Base-by-base conservation (phyloP, 2,113 vertebrate species). In the Mus spicilegus region DNA sequence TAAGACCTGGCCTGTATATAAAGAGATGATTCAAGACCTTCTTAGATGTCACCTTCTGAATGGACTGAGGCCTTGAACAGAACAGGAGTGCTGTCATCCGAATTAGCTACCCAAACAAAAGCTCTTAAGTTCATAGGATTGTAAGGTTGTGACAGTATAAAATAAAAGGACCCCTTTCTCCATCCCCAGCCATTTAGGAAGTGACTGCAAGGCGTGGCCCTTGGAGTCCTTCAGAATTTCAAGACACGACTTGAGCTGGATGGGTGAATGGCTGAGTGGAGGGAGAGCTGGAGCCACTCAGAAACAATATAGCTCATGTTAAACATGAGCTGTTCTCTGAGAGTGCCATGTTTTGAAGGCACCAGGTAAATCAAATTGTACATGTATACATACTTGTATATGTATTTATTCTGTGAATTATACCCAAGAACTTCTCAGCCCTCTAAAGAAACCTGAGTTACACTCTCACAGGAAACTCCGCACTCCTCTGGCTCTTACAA, bases 71-170 rank as follows among this genome's bases (percentile, higher is more conserved):
- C 85, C 12, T 90, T 84, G 88, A 89, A 87, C 67, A 94, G 49
- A 86, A 9, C 39, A 9, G 39, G 54, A 2, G 19, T 20, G 77
- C 22, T 65, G 19, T 30, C 58, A 33, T 91, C 63, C 69, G 96
- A 93, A 96, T 91, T 91, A 94, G 49, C 89, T 84, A 76, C 65
- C 85, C 19, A 87, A 95, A 86, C 63, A 91, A 87, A 96, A 91
- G n/a, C 22, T 90, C 36, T 95, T 56, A 91, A 56, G 94, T 90
- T 93, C 39, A 69, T 36, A 81, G 46, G 80, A 90, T 81, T 87
- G 30, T 69, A 69, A 67, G 87, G 51, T 96, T 65, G 10, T 75
- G 0, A 80, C 91, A 88, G n/a, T 80, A 51, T 87, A 26, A 4
- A 54, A 63, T 17, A 82, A 97, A 80, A 73, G 49, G 22, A 87